Base-by-base conservation (phyloP, 2,888 invertebrate species). In the Parascotia fuliginaria region DNA sequence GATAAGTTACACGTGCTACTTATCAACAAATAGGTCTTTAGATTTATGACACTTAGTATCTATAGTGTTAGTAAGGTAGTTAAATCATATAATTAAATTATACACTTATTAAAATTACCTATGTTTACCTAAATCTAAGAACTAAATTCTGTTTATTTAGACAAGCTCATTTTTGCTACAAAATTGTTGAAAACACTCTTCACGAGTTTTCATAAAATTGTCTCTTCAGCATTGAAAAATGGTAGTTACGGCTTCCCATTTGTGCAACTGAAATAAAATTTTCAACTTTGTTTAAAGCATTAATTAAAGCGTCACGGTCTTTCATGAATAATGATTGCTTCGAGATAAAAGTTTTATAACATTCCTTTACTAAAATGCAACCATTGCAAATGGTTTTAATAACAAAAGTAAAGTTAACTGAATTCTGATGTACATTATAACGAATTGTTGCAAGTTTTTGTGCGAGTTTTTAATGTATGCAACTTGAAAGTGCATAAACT, bases 281-380 rank as follows among this genome's bases (percentile, higher is more conserved):
- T 67, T 66, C 65, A 77, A 77, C 73, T 77, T 75, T 72, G 72
- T 77, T 78, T 67, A 49, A 73, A 70, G 50, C 79, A 81, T 81
- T 79, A 80, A 79, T 81, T 77, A 77, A 65, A 65, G 67, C 69
- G 75, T 71, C 77, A 68, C 52, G 64, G 46, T 63, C 69, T 70
- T 68, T 75, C 72, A 74, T 79, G 80, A 81, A 81, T 80, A 79
- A 79, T 77, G 75, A 75, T 75, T 72, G 68, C 68, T 57, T 63
- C 56, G 53, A 60, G 66, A 68, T 63, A 51, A 42, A 52, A 65
- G 53, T 66, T 62, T 55, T 46, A 60, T 64, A 58, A 55, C 47
- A 52, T 60, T 55, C 29, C 43, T 40, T 46, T 59, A 28, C 56
- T 59, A 47, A 52, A 65, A 66, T 68, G 66, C 69, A 60, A 60